phyloP scores from a whole-genome alignment of 2,888 invertebrate genomes.

The Tiliacea citrago region DNA sequence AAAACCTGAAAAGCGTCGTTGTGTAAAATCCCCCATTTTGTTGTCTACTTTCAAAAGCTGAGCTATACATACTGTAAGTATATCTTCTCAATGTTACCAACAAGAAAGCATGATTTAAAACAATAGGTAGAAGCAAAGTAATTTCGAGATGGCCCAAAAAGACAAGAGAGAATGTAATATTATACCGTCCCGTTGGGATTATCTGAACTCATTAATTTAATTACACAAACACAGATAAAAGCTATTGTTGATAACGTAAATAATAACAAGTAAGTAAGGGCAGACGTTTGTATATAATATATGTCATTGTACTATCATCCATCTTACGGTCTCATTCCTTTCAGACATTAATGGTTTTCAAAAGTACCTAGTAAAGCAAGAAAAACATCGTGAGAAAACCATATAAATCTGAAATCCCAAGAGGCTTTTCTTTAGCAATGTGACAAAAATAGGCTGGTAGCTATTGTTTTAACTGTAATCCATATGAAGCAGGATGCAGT shows the following conservation, averaged over 20 bases:
- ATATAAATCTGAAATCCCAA: not conserved
- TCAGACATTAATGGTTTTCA: not conserved
- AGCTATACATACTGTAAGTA: not conserved
- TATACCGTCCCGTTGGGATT: slow-evolving; percentile 5
- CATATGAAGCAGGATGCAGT: not conserved
- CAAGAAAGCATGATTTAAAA: slow-evolving; percentile 13
- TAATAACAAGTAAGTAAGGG: slow-evolving; percentile 30
- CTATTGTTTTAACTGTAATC: not conserved
- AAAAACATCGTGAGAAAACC: not conserved
- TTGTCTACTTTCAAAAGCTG: not conserved
- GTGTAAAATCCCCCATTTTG: not conserved
- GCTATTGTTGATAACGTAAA: slow-evolving; percentile 24
- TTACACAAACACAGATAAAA: slow-evolving; percentile 37
- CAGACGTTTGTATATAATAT: not conserved
- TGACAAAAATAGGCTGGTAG: not conserved
- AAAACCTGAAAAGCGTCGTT: slow-evolving; percentile 1
- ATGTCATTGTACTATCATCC: slow-evolving; percentile 4
- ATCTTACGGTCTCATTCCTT: slow-evolving; percentile 1
- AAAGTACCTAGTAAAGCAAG: not conserved
- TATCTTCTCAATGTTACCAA: not conserved
- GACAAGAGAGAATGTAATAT: not conserved
- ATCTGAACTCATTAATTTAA: slow-evolving; percentile 44
- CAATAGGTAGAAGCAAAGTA: slow-evolving; percentile 15
- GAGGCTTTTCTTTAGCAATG: not conserved
- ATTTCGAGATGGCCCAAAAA: slow-evolving; percentile 17